These are phyloP conservation scores for Junonia oenone DNA, from an alignment of 2,888 invertebrate genomes.

Conservation along the genomic window DNA sequence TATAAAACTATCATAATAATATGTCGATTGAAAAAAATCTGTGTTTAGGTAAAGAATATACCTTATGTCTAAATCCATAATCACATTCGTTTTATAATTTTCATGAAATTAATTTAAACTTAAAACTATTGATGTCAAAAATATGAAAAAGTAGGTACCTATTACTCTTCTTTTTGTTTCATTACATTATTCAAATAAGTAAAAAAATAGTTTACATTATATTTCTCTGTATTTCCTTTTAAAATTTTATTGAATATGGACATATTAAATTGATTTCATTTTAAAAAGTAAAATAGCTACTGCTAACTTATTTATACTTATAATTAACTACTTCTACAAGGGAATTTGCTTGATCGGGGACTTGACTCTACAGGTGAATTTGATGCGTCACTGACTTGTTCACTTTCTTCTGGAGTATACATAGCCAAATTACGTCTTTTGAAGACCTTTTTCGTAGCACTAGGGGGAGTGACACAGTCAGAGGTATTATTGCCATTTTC, in stretches of 20 bases:
- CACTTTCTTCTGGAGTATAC: constrained; percentile 54
- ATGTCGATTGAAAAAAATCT: too few species aligned
- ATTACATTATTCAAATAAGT: background rate
- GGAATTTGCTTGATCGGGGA: constrained; percentile 47
- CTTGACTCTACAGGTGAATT: constrained; percentile 43
- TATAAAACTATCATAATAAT: too few species aligned
- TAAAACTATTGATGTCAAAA: too few species aligned
- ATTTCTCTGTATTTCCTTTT: background rate
- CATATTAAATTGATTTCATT: constrained; percentile 9
- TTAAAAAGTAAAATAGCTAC: constrained; percentile 1
- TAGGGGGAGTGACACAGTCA: constrained; percentile 52
- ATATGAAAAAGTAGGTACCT: too few species aligned
- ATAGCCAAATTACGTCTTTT: constrained; percentile 68
- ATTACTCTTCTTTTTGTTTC: too few species aligned
- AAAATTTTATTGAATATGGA: too few species aligned
- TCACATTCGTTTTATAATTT: too few species aligned
- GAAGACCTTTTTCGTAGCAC: constrained; percentile 53
- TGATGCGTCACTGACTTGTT: constrained; percentile 42
- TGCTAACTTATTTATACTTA: constrained; percentile 9
- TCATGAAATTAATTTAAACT: too few species aligned
- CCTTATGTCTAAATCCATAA: too few species aligned
- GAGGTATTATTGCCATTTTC: constrained; percentile 40
- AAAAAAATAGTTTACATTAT: background rate
- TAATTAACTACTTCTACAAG: constrained; percentile 33
- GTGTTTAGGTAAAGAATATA: background rate